These are phyloP conservation scores for Zelostemma sp. DNA, from an alignment of 1,140 invertebrate species.

Conservation along the genomic window DNA sequence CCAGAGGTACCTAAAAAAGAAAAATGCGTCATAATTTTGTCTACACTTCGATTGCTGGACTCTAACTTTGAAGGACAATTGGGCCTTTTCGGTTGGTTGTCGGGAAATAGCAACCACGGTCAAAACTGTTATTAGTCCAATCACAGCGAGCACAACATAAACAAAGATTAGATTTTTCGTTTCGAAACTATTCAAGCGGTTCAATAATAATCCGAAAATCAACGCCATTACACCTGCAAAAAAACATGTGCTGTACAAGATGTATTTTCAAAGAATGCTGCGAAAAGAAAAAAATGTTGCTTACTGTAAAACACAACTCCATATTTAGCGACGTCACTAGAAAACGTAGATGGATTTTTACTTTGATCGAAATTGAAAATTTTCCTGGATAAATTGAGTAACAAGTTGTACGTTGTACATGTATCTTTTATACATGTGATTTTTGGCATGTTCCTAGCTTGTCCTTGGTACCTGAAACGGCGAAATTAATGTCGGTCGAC, in stretches of 20 bases:
- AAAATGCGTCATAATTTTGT: no score
- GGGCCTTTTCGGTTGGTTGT: background rate
- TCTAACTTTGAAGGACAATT: background rate
- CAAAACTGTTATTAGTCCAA: background rate
- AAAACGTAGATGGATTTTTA: conserved; percentile 72
- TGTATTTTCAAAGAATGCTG: no score
- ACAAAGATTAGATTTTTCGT: no score
- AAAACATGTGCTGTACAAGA: no score
- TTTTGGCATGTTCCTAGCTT: no score
- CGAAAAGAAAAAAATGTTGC: conserved; percentile 51
- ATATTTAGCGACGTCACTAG: conserved; percentile 73
- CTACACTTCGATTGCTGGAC: no score
- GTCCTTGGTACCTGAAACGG: no score
- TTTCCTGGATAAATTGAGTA: conserved; percentile 54
- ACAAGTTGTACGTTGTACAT: no score
- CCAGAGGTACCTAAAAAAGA: no score
- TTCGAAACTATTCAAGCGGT: background rate
- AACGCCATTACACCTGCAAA: background rate
- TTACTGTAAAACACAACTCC: conserved; percentile 73
- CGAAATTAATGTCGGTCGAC: conserved; percentile 6
- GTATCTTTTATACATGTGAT: no score
- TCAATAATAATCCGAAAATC: background rate
- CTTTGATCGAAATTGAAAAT: conserved; percentile 74
- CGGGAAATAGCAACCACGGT: background rate
- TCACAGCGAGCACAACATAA: background rate